Evolutionary conservation across 2,888 invertebrate species (phyloP).

Genomic region (Andrena fulva): DNA sequence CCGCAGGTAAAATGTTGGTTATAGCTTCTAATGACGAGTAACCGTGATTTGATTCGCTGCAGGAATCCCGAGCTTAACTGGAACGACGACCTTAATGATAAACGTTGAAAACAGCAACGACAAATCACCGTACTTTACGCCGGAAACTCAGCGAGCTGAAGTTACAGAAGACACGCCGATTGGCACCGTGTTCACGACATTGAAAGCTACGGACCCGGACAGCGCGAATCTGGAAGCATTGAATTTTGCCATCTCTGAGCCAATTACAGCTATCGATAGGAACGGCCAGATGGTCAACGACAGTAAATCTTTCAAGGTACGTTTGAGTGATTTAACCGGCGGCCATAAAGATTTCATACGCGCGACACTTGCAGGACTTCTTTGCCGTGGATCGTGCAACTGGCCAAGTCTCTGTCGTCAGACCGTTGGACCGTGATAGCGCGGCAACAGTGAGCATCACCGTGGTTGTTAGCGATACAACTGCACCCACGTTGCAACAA

Average conservation of each 20-base stretch:
- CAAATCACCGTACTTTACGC: constrained; percentile 93
- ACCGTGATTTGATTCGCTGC: constrained; percentile 28
- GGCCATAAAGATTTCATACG: neutral
- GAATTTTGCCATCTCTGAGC: constrained; percentile 88
- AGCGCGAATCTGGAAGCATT: constrained; percentile 89
- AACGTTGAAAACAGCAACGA: constrained; percentile 95
- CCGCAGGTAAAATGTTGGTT: neutral
- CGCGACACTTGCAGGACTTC: constrained; percentile 86
- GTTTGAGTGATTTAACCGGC: neutral
- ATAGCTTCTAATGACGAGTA: neutral
- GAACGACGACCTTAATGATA: constrained; percentile 92
- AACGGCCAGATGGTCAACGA: constrained; percentile 90
- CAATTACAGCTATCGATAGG: constrained; percentile 92
- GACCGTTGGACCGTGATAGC: constrained; percentile 88
- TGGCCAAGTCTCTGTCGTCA: constrained; percentile 89
- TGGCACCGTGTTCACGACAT: constrained; percentile 89
- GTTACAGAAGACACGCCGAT: constrained; percentile 92
- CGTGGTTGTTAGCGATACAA: constrained; percentile 92
- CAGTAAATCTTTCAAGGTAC: constrained; percentile 83
- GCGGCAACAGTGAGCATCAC: constrained; percentile 92
- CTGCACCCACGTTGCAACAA: constrained; percentile 91
- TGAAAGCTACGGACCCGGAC: constrained; percentile 93
- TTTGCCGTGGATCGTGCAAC: constrained; percentile 88
- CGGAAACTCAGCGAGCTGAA: constrained; percentile 91
- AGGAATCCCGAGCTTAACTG: constrained; percentile 93